These are phyloP conservation scores for Sporophila hypoxantha DNA, from an alignment of 2,113 vertebrate genomes.

Conservation along the genomic window DNA sequence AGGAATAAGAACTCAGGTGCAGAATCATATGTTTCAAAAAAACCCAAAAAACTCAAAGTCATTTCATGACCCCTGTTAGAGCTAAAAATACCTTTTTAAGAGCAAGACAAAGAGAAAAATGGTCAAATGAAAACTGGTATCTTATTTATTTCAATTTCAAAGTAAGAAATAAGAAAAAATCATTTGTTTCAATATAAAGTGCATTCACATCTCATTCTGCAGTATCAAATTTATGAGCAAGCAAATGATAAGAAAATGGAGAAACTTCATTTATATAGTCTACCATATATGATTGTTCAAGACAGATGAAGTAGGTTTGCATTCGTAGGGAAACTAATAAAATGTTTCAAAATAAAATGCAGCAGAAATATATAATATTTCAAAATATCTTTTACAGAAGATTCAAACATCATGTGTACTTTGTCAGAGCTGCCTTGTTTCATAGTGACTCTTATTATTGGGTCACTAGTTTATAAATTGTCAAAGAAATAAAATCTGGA, in stretches of 20 bases:
- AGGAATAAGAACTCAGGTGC: background rate
- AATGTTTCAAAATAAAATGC: background rate
- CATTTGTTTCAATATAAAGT: background rate
- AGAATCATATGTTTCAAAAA: background rate
- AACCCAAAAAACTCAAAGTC: background rate
- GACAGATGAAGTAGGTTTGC: background rate
- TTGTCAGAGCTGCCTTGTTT: conserved; percentile 16
- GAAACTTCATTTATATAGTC: background rate
- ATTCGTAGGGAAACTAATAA: background rate
- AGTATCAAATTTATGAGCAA: background rate
- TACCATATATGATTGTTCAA: background rate
- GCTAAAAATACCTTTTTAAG: background rate
- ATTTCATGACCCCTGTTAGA: background rate
- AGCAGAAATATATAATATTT: background rate
- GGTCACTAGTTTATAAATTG: background rate
- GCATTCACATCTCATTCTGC: background rate
- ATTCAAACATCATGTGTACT: background rate
- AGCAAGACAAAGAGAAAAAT: background rate
- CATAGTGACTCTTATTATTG: background rate
- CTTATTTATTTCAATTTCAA: background rate
- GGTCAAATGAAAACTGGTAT: background rate
- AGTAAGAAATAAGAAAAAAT: background rate
- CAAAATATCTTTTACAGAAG: background rate
- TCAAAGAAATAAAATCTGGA: background rate
- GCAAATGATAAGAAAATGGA: background rate